Evolutionary conservation across 2,888 invertebrate species (phyloP), one percentile per base, ranked within the genome.

Genomic region (Rhodophaea formosa): DNA sequence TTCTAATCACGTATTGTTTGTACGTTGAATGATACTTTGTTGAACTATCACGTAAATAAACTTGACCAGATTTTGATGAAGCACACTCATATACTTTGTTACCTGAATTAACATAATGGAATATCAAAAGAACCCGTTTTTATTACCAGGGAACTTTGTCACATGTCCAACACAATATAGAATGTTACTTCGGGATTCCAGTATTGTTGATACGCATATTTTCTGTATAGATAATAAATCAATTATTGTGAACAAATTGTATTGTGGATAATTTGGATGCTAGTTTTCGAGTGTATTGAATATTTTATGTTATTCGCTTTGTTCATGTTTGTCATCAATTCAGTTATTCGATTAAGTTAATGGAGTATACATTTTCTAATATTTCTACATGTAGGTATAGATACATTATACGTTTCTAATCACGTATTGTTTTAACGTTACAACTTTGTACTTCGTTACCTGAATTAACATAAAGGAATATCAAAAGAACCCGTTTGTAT

Each of bases 41-140:
- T n/a, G n/a, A n/a, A n/a, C n/a, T n/a, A n/a, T n/a, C n/a, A n/a
- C n/a, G n/a, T n/a, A n/a, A n/a, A n/a, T n/a, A n/a, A n/a, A n/a
- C n/a, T n/a, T n/a, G n/a, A n/a, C n/a, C n/a, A n/a, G n/a, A n/a
- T n/a, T n/a, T n/a, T n/a, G n/a, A n/a, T n/a, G n/a, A n/a, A n/a
- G n/a, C n/a, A n/a, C n/a, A n/a, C n/a, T n/a, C n/a, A n/a, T n/a
- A n/a, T n/a, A n/a, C n/a, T n/a, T n/a, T n/a, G n/a, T n/a, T n/a
- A n/a, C n/a, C n/a, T n/a, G n/a, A n/a, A n/a, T n/a, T 84, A 84
- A 84, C 84, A 84, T 84, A 82, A 79, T 79, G 69, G 72, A 77
- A 79, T 77, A 79, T 76, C 73, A 75, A 69, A 32, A 74, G 79
- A 82, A 83, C 86, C 88, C 84, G 82, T 86, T 82, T 75, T 66